These are phyloP conservation scores for Cephalotes varians DNA, from an alignment of 2,888 invertebrate species.

Conservation along the genomic window DNA sequence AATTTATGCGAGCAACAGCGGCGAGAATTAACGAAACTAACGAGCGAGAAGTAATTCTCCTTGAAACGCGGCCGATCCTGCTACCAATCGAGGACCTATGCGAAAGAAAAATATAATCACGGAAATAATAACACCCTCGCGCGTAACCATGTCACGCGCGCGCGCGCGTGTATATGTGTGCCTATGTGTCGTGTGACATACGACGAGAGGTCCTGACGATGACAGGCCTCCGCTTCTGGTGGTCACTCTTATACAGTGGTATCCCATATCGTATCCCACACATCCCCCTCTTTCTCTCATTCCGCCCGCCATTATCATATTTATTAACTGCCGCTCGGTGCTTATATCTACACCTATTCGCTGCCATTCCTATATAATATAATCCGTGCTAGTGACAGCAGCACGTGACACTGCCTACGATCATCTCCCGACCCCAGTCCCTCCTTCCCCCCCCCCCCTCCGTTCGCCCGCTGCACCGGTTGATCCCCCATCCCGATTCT, in stretches of 20 bases:
- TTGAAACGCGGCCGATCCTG: not conserved
- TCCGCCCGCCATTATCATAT: constrained; percentile 84
- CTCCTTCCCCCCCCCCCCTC: not conserved
- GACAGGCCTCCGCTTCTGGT: constrained; percentile 83
- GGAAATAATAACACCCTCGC: constrained; percentile 9
- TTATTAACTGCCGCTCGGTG: constrained; percentile 84
- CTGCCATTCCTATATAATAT: constrained; percentile 84
- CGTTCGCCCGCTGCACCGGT: constrained; percentile 48
- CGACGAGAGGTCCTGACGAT: constrained; percentile 84
- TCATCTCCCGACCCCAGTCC: constrained; percentile 59
- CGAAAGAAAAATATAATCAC: not conserved
- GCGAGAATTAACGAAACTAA: not conserved
- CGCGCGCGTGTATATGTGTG: constrained; percentile 57
- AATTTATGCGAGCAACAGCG: not conserved
- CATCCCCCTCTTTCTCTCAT: constrained; percentile 69
- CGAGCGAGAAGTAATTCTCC: not conserved
- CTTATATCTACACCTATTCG: constrained; percentile 85
- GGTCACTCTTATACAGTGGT: constrained; percentile 85
- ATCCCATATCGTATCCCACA: constrained; percentile 75
- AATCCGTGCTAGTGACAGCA: constrained; percentile 85
- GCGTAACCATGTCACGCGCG: not conserved
- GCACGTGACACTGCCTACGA: constrained; percentile 81
- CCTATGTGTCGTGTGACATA: constrained; percentile 71
- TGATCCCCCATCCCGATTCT: constrained; percentile 27
- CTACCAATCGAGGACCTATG: not conserved